Conservation (phyloP, 2,113 vertebrate genomes). For the Phyllostomus discolor region DNA sequence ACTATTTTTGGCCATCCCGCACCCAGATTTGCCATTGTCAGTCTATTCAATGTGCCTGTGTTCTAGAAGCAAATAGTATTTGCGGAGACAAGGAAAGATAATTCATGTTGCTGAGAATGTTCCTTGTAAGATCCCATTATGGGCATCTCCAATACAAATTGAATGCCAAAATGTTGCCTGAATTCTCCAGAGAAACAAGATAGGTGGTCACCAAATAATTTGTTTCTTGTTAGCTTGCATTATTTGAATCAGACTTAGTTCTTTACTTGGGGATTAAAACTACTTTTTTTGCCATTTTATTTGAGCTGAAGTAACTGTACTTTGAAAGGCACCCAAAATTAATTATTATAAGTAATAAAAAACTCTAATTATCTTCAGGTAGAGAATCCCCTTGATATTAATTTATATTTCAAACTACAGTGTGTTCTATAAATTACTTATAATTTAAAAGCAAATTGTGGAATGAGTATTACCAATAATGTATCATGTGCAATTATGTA, state of each 20-base stretch:
- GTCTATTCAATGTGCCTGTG: neutral
- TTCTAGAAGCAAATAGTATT: neutral
- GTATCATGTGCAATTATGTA: neutral
- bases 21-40: neutral
- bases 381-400: neutral
- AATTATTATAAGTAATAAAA: conserved; percentile 12
- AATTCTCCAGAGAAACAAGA: neutral
- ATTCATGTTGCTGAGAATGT: neutral
- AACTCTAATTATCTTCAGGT: neutral
- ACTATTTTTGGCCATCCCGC: neutral
- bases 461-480: neutral
- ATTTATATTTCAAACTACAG: conserved; percentile 14
- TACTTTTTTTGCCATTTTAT: neutral
- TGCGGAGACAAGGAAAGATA: neutral
- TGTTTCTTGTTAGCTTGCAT: neutral
- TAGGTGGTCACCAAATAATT: neutral
- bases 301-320: neutral
- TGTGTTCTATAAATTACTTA: neutral
- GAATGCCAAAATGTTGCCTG: neutral
- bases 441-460: neutral
- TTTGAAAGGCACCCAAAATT: conserved; percentile 22
- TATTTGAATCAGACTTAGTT: neutral
- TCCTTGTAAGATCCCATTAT: neutral
- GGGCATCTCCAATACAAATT: neutral
- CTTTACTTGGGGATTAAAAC: neutral